These are phyloP conservation scores for Trissolcus basalis DNA, from an alignment of 1,140 invertebrate genomes.

Conservation along the genomic window DNA sequence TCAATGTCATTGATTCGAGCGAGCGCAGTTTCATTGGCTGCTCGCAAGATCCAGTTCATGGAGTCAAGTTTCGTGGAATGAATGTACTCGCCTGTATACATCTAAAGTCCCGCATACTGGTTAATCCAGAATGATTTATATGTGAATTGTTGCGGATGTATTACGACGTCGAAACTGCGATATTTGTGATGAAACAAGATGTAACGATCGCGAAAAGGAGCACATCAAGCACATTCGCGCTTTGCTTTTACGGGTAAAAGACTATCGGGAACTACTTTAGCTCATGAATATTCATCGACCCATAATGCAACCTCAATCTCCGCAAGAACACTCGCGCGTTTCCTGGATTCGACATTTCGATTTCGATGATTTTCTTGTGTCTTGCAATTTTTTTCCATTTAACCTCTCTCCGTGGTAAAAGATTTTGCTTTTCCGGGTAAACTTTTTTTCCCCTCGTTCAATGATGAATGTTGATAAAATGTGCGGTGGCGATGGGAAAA, in stretches of 20 bases:
- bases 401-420: conserved; percentile 1
- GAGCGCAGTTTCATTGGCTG: conserved; percentile 37
- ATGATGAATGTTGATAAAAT: not conserved
- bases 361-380: conserved; percentile 18
- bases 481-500: too few relatives aligned
- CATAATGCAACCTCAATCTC: conserved; percentile 37
- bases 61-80: conserved; percentile 28
- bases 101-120: conserved; percentile 29
- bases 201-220: conserved; percentile 36
- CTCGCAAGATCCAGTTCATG: conserved; percentile 25
- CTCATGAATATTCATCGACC: conserved; percentile 33
- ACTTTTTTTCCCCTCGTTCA: not conserved
- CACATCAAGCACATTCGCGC: conserved; percentile 6
- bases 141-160: conserved; percentile 36
- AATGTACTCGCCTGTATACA: conserved; percentile 28
- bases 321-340: conserved; percentile 2
- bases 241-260: conserved; percentile 20
- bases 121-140: conserved; percentile 52
- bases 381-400: conserved; percentile 12
- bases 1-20: conserved; percentile 43
- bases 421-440: not conserved
- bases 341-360: conserved; percentile 8
- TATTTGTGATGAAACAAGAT: conserved; percentile 46
- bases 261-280: conserved; percentile 22
- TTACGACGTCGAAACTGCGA: conserved; percentile 22